These are phyloP conservation scores for Ectemnius cavifrons DNA, from an alignment of 2,888 invertebrate species.

Conservation along the genomic window DNA sequence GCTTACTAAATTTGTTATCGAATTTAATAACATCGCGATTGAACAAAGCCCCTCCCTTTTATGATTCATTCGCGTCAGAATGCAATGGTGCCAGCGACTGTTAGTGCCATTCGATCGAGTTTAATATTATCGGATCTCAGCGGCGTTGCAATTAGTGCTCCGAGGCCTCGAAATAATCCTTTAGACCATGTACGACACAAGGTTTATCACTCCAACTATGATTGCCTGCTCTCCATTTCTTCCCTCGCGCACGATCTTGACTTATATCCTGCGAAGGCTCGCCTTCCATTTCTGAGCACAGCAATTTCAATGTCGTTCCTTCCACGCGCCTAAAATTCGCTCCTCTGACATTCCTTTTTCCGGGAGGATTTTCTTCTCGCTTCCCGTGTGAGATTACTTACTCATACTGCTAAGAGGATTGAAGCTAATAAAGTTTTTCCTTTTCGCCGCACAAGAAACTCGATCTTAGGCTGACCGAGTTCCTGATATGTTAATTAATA, in stretches of 20 bases:
- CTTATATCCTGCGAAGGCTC: conserved; percentile 12
- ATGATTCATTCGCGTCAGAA: conserved; percentile 32
- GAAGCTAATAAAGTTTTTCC: no score
- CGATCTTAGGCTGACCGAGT: no score
- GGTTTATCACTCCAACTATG: conserved; percentile 17
- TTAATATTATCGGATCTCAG: conserved; percentile 37
- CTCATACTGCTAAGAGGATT: no score
- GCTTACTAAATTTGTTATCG: no score
- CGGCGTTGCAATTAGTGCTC: conserved; percentile 37
- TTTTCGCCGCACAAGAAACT: no score
- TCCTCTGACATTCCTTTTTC: no score
- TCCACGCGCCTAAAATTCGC: no score
- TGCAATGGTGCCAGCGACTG: conserved; percentile 33
- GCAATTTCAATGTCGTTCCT: no score
- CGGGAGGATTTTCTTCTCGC: no score
- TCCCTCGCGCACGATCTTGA: conserved; percentile 21
- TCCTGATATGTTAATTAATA: no score
- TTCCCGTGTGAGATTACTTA: no score
- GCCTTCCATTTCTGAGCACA: conserved; percentile 1
- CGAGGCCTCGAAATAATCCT: conserved; percentile 30
- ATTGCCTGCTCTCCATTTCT: conserved; percentile 7
- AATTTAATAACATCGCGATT: no score
- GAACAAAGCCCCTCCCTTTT: not conserved
- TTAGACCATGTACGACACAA: conserved; percentile 31
- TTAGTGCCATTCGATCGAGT: conserved; percentile 35